Conservation (phyloP, 2,113 vertebrate species). For the Phalacrocorax carbo region DNA sequence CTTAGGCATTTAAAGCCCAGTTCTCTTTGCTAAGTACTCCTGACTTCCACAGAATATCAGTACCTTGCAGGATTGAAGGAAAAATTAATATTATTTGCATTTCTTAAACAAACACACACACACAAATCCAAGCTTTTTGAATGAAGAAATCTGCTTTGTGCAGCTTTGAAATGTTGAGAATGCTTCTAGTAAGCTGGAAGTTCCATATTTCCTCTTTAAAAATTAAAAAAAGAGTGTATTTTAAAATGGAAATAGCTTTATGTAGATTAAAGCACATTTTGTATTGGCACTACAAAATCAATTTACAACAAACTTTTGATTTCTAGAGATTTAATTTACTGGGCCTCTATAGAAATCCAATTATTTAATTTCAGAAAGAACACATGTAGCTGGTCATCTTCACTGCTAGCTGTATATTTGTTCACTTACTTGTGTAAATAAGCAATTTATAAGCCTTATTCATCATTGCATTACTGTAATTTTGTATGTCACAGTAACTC, state of each 20-base stretch:
- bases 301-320: neutral
- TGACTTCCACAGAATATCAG: neutral
- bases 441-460: constrained; percentile 2
- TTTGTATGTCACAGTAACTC: neutral
- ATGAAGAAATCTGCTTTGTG: constrained; percentile 2
- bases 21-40: neutral
- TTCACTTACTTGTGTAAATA: constrained; percentile 44
- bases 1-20: neutral
- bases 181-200: neutral
- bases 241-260: neutral
- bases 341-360: neutral
- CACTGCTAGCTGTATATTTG: neutral
- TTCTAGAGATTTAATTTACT: neutral
- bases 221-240: neutral
- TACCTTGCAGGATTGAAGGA: neutral
- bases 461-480: neutral
- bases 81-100: neutral
- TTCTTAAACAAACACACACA: neutral
- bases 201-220: neutral
- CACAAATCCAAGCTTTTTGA: constrained; percentile 26
- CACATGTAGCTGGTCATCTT: neutral
- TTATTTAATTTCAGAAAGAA: neutral
- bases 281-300: neutral
- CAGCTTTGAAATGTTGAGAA: neutral
- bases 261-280: neutral